Evolutionary conservation across 2,797 vertebrate genomes (phyloP).

Genomic region (Myotis myotis): DNA sequence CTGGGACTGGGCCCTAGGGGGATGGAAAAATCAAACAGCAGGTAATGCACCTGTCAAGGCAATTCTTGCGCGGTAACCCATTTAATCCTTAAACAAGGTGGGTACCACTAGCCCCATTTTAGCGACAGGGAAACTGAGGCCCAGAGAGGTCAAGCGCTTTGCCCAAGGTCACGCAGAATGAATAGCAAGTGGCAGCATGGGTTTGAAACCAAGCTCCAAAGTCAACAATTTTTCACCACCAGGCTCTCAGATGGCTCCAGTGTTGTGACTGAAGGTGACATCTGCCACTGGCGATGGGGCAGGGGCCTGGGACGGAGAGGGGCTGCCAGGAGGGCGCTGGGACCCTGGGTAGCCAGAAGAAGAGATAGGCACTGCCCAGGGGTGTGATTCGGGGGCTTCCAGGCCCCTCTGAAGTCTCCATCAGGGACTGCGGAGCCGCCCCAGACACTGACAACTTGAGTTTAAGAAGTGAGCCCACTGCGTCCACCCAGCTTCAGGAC

Average conservation of each 20-base stretch:
- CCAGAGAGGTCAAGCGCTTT: neutral
- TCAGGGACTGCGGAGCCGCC: neutral
- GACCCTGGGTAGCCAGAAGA: neutral
- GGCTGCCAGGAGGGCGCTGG: neutral
- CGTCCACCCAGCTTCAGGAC: too few species aligned
- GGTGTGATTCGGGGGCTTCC: neutral
- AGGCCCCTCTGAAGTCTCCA: neutral
- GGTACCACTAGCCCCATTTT: neutral
- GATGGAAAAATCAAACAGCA: rapidly evolving
- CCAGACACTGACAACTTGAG: neutral
- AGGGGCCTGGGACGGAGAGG: neutral
- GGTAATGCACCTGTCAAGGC: neutral
- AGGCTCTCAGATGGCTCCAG: neutral
- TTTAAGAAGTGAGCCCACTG: neutral
- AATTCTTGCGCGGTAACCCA: rapidly evolving
- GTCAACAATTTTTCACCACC: neutral
- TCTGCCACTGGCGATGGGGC: neutral
- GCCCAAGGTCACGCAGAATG: too few species aligned
- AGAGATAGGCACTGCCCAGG: neutral
- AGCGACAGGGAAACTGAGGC: neutral
- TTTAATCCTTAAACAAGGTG: neutral
- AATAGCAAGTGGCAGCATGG: neutral
- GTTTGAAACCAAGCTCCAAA: neutral
- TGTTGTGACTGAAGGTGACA: neutral
- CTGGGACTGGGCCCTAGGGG: neutral